Conservation (phyloP, 2,797 vertebrate genomes). For the Brachyalestes nurse region DNA sequence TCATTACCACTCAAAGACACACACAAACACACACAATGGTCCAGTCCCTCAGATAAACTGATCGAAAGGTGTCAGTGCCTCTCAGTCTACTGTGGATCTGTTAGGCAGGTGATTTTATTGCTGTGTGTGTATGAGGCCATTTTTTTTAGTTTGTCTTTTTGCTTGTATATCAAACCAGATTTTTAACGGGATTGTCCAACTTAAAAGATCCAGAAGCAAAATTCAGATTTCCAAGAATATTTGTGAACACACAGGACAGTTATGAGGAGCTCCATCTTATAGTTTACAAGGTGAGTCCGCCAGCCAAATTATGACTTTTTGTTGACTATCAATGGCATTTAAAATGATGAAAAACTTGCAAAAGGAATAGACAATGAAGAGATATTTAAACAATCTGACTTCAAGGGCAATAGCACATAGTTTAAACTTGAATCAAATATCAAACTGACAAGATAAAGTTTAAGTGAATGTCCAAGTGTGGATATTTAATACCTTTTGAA, state of each 20-base stretch:
- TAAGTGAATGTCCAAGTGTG: not conserved
- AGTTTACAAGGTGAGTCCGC: slow-evolving; percentile 91
- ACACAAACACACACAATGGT: no score
- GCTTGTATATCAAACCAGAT: slow-evolving; percentile 73
- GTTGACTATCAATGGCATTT: not conserved
- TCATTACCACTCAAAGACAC: no score
- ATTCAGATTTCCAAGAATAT: slow-evolving; percentile 96
- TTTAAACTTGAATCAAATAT: no score
- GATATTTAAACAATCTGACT: no score
- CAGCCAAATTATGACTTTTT: not conserved
- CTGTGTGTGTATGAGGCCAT: no score
- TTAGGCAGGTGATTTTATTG: no score
- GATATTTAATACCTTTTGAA: not conserved
- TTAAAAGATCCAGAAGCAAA: slow-evolving; percentile 95
- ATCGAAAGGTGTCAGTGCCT: no score
- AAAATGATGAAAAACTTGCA: not conserved
- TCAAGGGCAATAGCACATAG: no score
- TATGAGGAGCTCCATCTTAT: slow-evolving; percentile 96
- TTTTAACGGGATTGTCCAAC: slow-evolving; percentile 94
- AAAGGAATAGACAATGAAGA: no score
- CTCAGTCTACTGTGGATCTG: no score
- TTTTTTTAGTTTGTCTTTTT: slow-evolving; percentile 1
- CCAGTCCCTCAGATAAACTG: no score
- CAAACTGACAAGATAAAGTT: no score
- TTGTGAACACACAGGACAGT: slow-evolving; percentile 87